Base-by-base conservation (phyloP, 2,113 vertebrate genomes). In the Arenaria interpres region DNA sequence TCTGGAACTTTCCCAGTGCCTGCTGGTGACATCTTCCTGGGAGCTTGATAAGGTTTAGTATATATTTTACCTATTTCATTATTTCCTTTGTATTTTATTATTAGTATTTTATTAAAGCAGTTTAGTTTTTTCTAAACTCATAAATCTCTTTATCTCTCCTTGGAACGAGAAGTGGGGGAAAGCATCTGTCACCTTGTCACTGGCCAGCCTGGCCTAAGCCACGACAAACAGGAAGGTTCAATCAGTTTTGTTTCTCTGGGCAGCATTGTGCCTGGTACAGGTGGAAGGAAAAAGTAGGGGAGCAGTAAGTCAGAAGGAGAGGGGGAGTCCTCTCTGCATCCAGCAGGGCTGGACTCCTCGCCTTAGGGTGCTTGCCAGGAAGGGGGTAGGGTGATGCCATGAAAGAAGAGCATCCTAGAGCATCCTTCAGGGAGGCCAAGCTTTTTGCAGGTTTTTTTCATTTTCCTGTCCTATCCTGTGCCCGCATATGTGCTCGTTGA, bases 181-280 rank as follows among this genome's bases (percentile, higher is more conserved):
- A 30, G 16, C 53, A 17, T 14, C 9, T 54, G 53, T 54, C 27
- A 54, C 28, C 53, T 54, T 54, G 27, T 27, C 27, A 54, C 28
- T 30, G 27, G 53, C 27, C 27, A 54, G 16, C 53, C 27, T 54
- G 27, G 53, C 53, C 53, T 54, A 54, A 54, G 10, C 25, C 51
- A 54, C 15, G 14, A 28, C 9, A 10, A 54, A 28, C 7, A 25
- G 27, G 25, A 53, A 53, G 51, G 16, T 46, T 60, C 41, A 12
- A 1, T 53, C 75, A 33, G 21, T 67, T 93, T 59, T 88, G 30
- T 56, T 79, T 80, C 68, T 77, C 25, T 45, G 73, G 63, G 67
- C 35, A 80, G 20, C 0, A 0, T 2, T 17, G 37, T 35, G 22
- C 45, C 32, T 76, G 62, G 16, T 76, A 28, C 12, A 53, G 27